Conservation (phyloP, 2,888 invertebrate genomes). For the Buathra laborator region DNA sequence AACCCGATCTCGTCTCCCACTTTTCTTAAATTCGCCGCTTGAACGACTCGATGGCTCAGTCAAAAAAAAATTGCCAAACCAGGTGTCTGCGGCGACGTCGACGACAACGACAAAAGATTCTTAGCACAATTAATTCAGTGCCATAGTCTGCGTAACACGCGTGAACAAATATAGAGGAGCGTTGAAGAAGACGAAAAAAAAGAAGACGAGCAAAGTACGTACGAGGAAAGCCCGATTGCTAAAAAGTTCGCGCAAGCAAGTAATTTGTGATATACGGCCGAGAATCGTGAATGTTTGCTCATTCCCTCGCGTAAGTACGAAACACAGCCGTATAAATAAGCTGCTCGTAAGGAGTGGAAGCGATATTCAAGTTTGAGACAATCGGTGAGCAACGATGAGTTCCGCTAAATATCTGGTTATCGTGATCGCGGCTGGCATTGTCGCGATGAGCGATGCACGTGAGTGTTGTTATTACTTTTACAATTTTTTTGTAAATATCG, state of each 20-base stretch:
- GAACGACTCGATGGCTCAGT: not conserved
- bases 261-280: not conserved
- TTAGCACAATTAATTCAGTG: not conserved
- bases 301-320: conserved; percentile 27
- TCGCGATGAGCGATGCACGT: conserved; percentile 31
- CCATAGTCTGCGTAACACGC: not conserved
- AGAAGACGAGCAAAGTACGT: not conserved
- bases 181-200: not conserved
- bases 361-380: conserved; percentile 52
- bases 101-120: not conserved
- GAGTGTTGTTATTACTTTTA: conserved; percentile 24
- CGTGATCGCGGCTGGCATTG: conserved; percentile 26
- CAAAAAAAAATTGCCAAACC: not conserved
- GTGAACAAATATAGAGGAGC: not conserved
- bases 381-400: conserved; percentile 53
- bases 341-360: conserved; percentile 23
- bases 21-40: not conserved
- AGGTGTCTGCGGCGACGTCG: not conserved
- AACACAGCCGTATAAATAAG: conserved; percentile 51
- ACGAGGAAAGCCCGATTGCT: conserved; percentile 6
- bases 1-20: not conserved
- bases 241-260: not conserved
- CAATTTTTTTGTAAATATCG: not conserved
- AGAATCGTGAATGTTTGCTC: conserved; percentile 34
- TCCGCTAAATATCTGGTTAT: conserved; percentile 4